These are phyloP conservation scores for Odontamblyopus lacepedii DNA, from an alignment of 2,797 vertebrate species.

Conservation along the genomic window DNA sequence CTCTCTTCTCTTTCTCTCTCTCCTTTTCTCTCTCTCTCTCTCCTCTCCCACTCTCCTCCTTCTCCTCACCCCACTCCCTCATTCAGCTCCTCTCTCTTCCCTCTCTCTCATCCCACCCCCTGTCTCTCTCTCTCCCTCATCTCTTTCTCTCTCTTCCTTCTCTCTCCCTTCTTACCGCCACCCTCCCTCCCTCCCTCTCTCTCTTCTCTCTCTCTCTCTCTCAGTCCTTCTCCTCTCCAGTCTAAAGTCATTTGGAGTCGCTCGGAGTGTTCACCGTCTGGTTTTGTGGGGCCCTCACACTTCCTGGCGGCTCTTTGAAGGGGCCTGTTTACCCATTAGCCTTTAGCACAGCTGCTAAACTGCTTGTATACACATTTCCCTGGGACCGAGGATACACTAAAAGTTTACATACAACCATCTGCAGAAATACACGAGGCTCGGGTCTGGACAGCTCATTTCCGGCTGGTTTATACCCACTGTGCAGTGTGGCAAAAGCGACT, in stretches of 20 bases:
- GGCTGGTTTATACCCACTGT: too few relatives aligned
- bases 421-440: background rate
- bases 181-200: background rate
- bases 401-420: slow-evolving; percentile 7
- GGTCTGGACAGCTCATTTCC: background rate
- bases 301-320: slow-evolving; percentile 10
- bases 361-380: slow-evolving; percentile 2
- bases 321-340: slow-evolving; percentile 15
- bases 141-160: too few relatives aligned
- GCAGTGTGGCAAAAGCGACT: background rate
- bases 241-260: slow-evolving; percentile 4
- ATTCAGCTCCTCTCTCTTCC: too few relatives aligned
- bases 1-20: too few relatives aligned
- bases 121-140: too few relatives aligned
- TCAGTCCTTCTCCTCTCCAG: background rate
- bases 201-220: background rate
- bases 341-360: slow-evolving; percentile 14
- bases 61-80: too few relatives aligned
- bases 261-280: slow-evolving; percentile 2
- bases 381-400: slow-evolving; percentile 8
- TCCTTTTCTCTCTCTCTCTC: too few relatives aligned
- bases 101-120: too few relatives aligned
- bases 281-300: background rate
- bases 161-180: too few relatives aligned
- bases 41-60: too few relatives aligned